These are phyloP conservation scores for Zhuqinia jingwanae DNA, from an alignment of 2,888 invertebrate species.

Conservation along the genomic window DNA sequence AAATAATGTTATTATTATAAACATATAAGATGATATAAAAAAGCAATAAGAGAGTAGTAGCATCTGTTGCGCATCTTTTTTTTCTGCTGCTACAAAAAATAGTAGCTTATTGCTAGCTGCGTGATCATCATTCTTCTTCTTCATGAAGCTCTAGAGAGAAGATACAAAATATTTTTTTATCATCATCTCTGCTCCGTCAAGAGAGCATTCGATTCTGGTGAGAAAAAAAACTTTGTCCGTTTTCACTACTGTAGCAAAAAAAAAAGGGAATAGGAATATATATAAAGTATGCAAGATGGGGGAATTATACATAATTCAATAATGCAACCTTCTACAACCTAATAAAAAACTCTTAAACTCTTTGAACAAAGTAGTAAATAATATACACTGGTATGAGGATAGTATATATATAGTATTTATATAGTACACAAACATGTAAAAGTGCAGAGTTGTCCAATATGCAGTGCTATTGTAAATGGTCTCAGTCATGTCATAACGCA, in stretches of 20 bases:
- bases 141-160: slow-evolving; percentile 38
- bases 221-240: slow-evolving; percentile 14
- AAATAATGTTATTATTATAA: neutral
- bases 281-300: slow-evolving; percentile 19
- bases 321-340: slow-evolving; percentile 47
- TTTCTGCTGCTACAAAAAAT: slow-evolving; percentile 15
- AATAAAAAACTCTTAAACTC: slow-evolving; percentile 43
- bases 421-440: slow-evolving; percentile 29
- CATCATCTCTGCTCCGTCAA: slow-evolving; percentile 22
- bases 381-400: neutral
- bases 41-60: slow-evolving; percentile 26
- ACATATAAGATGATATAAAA: neutral
- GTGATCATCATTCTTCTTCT: neutral
- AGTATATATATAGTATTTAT: neutral
- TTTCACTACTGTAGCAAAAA: neutral
- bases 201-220: neutral
- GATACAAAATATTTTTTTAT: neutral
- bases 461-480: slow-evolving; percentile 49
- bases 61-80: slow-evolving; percentile 50
- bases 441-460: slow-evolving; percentile 62
- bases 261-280: neutral
- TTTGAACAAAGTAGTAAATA: too few relatives aligned
- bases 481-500: slow-evolving; percentile 20
- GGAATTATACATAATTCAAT: slow-evolving; percentile 19
- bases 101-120: slow-evolving; percentile 12